Conservation (phyloP, 1,140 invertebrate genomes). For the Trinorchestia longiramus region DNA sequence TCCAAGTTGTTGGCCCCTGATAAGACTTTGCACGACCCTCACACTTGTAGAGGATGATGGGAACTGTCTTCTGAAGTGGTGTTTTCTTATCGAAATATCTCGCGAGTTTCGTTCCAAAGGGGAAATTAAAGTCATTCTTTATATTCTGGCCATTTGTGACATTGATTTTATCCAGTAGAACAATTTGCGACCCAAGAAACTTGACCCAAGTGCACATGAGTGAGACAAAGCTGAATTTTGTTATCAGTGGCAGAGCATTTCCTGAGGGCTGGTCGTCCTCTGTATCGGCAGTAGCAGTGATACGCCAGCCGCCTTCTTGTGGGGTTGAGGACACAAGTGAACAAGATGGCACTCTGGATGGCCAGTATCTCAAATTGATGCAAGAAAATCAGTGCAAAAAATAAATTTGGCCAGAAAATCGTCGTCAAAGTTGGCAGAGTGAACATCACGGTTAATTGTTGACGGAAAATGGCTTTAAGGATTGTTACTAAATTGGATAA, state of each 20-base stretch:
- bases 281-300: neutral
- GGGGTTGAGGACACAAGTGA: neutral
- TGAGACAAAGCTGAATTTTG: conserved; percentile 24
- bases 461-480: neutral
- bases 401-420: neutral
- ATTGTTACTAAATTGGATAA: neutral
- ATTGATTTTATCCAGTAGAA: conserved; percentile 16
- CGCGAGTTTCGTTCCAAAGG: conserved; percentile 32
- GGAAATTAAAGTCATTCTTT: conserved; percentile 51
- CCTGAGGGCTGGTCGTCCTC: neutral
- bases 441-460: neutral
- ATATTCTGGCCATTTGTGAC: conserved; percentile 28
- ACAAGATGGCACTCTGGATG: neutral
- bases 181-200: conserved; percentile 8
- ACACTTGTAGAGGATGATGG: neutral
- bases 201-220: neutral
- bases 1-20: neutral
- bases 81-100: conserved; percentile 23
- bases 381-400: neutral
- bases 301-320: neutral
- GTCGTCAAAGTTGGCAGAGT: neutral
- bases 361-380: neutral
- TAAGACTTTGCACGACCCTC: neutral
- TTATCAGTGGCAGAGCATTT: conserved; percentile 25
- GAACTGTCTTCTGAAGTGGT: neutral